Conservation (phyloP, 2,888 invertebrate species). For the Drosophila greeni region DNA sequence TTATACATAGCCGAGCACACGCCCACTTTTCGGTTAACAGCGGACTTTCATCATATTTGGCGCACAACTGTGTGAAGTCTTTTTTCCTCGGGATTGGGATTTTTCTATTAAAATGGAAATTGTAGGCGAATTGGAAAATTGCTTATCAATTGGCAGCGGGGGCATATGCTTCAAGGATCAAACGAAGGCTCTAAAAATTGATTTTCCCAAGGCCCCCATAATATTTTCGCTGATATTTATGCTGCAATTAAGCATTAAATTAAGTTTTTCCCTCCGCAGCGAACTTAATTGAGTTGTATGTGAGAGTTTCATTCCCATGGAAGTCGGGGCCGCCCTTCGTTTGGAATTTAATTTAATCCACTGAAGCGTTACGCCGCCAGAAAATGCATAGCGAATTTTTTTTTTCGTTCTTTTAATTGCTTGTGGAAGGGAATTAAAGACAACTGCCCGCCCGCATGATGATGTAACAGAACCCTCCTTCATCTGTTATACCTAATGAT, state of each 20-base stretch:
- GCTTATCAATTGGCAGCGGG: constrained; percentile 64
- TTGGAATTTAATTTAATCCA: constrained; percentile 33
- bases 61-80: constrained; percentile 34
- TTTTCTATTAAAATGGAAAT: constrained; percentile 75
- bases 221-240: constrained; percentile 26
- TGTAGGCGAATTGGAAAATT: constrained; percentile 75
- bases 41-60: constrained; percentile 59
- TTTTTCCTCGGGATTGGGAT: constrained; percentile 36
- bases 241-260: constrained; percentile 68
- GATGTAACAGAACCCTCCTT: constrained; percentile 32
- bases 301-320: constrained; percentile 36
- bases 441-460: constrained; percentile 58
- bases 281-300: constrained; percentile 65
- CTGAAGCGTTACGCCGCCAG: constrained; percentile 52
- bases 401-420: constrained; percentile 54
- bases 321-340: not conserved
- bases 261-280: constrained; percentile 61
- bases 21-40: constrained; percentile 22
- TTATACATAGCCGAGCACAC: constrained; percentile 44
- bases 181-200: constrained; percentile 53
- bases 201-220: constrained; percentile 23
- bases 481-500: constrained; percentile 23
- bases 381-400: constrained; percentile 64
- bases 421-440: constrained; percentile 52
- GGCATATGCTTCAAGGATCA: constrained; percentile 70